Conservation (phyloP, 2,113 vertebrate genomes). For the Platanista minor region DNA sequence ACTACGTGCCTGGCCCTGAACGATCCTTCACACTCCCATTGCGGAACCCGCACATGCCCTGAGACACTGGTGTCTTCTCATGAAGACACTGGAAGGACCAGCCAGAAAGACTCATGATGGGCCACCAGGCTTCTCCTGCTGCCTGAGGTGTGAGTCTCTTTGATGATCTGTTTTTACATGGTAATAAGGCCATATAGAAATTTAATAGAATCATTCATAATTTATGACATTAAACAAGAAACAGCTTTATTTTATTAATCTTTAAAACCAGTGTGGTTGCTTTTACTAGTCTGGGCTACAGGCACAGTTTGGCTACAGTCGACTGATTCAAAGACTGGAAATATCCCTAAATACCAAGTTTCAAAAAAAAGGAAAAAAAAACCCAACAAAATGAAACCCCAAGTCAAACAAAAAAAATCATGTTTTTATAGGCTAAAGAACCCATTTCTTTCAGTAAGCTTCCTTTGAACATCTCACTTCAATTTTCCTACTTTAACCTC, state of each 20-base stretch:
- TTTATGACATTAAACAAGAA: background rate
- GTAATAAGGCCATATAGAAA: background rate
- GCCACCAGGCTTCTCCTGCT: too few relatives aligned
- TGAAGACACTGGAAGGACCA: background rate
- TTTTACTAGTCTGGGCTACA: background rate
- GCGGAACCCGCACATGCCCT: accelerated
- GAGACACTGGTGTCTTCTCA: accelerated
- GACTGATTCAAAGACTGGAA: background rate
- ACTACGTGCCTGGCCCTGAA: background rate
- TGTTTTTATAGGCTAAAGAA: background rate
- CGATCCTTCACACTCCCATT: accelerated
- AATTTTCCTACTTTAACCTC: background rate
- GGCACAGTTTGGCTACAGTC: background rate
- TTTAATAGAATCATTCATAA: background rate
- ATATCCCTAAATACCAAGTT: background rate
- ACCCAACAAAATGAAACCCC: background rate
- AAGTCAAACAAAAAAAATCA: background rate
- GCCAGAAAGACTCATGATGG: background rate
- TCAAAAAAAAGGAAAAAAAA: background rate
- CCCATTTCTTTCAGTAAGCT: background rate
- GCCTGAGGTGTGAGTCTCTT: background rate
- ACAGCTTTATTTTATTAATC: background rate
- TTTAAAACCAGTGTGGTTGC: background rate
- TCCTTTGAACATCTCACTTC: background rate
- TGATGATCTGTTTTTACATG: background rate